Base-by-base conservation (phyloP, 2,888 invertebrate species). In the Cylindroiulus punctatus region DNA sequence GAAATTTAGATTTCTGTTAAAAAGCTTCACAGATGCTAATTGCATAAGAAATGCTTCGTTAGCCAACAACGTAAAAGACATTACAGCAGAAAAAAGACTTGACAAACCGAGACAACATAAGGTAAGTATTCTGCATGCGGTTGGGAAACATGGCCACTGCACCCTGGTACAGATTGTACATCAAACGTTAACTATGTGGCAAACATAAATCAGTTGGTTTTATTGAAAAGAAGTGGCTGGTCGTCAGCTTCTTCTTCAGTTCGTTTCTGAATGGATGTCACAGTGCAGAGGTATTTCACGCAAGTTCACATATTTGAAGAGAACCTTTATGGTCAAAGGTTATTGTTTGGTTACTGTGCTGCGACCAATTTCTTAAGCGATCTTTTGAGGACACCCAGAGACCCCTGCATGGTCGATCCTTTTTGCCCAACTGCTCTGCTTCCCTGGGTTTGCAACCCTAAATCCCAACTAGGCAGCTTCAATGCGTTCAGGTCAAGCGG, bases 301-400 rank as follows among this genome's bases (percentile, higher is more conserved):
- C 52, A 57, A 57, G 52, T 57, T 57, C 52, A 22, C 65, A 65
- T 65, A n/a, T 65, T 65, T 65, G 26, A 26, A 65, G 65, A 65
- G n/a, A 65, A 65, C 65, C 65, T 65, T 65, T 65, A 65, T 65
- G 65, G 65, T 22, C 65, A 65, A 65, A 65, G 26, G 65, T 65
- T 65, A 26, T 65, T 65, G 65, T 65, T 26, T 65, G 65, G 22
- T 65, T 65, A 65, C 65, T 65, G 65, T 65, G 65, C 12, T 26
- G 65, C 10, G 26, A 65, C 65, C 65, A 65, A 65, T 65, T 65
- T 65, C 65, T 65, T 65, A 65, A 65, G 65, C 65, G 65, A 65
- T 22, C 65, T 65, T 65, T 65, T 65, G 65, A 65, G 26, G 65
- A 65, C 65, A 65, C 8, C 52, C 22, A 65, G 65, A 65, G 36